Evolutionary conservation across 2,113 vertebrate species (phyloP).

Genomic region (Pteronura brasiliensis): DNA sequence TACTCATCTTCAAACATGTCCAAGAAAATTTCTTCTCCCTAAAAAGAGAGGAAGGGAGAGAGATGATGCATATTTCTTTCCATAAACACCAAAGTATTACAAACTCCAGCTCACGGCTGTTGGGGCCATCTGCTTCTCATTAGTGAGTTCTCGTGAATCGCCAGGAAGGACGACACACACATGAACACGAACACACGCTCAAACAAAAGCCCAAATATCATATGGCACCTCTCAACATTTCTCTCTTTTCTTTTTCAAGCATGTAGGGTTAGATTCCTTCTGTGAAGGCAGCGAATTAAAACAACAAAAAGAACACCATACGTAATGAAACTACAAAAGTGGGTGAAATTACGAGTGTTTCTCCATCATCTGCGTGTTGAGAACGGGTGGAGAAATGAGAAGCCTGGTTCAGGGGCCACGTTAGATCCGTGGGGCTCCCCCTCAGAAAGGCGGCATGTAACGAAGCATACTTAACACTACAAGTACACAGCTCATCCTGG

Average conservation of each 20-base stretch:
- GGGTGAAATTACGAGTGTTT: neutral
- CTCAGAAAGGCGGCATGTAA: neutral
- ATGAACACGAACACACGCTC: neutral
- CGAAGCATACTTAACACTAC: neutral
- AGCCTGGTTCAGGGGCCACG: neutral
- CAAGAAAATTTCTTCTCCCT: slow-evolving; percentile 99
- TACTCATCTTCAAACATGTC: slow-evolving; percentile 99
- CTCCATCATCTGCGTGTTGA: neutral
- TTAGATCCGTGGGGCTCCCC: neutral
- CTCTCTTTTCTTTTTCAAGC: neutral
- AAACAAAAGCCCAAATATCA: slow-evolving; percentile 7
- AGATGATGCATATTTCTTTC: neutral
- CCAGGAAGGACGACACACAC: slow-evolving; percentile 52
- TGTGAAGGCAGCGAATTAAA: neutral
- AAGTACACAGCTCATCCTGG: neutral
- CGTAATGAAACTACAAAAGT: neutral
- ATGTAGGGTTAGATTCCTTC: neutral
- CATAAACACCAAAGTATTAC: slow-evolving; percentile 31
- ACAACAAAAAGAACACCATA: neutral
- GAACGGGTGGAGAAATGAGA: neutral
- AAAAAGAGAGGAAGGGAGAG: slow-evolving; percentile 36
- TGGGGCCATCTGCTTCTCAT: slow-evolving; percentile 31
- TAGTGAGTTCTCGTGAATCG: slow-evolving; percentile 63
- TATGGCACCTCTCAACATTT: neutral
- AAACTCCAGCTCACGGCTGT: neutral